Evolutionary conservation across 1,140 invertebrate species (phyloP), one percentile per base, ranked within the genome.

Genomic region (Eubasilissa regina): DNA sequence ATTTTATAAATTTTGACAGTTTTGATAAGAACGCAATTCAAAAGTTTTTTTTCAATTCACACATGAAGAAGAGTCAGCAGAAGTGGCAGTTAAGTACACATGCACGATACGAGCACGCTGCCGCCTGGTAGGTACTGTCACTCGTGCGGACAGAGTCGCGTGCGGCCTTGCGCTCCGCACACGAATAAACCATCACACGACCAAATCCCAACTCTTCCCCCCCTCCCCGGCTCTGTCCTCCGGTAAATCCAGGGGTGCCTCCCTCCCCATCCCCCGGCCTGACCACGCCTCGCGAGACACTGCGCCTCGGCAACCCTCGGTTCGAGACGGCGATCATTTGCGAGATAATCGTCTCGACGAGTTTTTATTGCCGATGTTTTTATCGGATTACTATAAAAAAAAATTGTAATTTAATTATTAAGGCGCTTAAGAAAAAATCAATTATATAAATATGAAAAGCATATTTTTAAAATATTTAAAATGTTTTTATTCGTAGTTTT

Each of bases 131-230:
- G 11, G 48, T 1, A 68, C 44, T 68, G 64, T 48, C 64, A 48
- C 43, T n/a, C 8, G 17, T 13, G 35, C 47, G 44, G 35, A 48
- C 19, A 62, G 74, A 75, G 75, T 72, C 66, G 77, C 66, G 77
- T 47, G 15, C 66, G 66, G 55, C 21, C 56, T 70, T 45, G 74
- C 53, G 80, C 76, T 51, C 77, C 64, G 80, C 73, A 74, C 80
- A 53, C 80, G 80, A 81, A 74, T 79, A 78, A 81, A 56, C 75
- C 75, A 55, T 68, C 64, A 10, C 44, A n/a, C 56, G 45, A 35
- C 17, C 10, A 53, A 11, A 66, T 68, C 60, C 47, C 25, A 15
- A 11, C 35, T 19, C 53, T 8, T 17, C 56, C 73, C 56, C 73
- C 43, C 35, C 21, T 21, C 56, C 73, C 15, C 21, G 13, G 25